Base-by-base conservation (phyloP, 2,113 vertebrate species). In the Cercocebus atys region DNA sequence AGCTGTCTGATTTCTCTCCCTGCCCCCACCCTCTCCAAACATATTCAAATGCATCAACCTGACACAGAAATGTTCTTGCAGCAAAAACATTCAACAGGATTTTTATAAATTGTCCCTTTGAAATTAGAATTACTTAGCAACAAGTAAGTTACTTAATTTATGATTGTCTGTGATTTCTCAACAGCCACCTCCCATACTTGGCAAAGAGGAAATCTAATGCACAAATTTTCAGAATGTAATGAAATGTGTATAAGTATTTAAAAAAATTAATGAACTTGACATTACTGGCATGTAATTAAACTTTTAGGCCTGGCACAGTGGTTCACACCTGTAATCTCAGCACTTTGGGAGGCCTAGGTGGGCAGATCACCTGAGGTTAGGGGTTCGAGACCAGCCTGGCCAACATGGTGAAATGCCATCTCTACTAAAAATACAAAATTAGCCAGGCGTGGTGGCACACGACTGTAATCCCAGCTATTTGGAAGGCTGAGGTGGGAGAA, bases 51-150 rank as follows among this genome's bases (percentile, higher is more conserved):
- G 81, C 11, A 73, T 72, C n/a, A 25, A 40, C 20, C n/a, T 40
- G 59, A 27, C 59, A 70, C 55, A 50, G 81, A 87, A 73, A 88
- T 93, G 87, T 81, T 91, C 59, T 95, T 61, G 40, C 35, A 55
- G 40, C 45, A 88, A 90, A 97, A 96, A n/a, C 14, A 68, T 68
- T 45, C 20, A 20, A 88, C 64, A 73, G 23, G 84, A 92, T 55
- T 96, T 96, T 93, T 70, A 95, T 35, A 88, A 93, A 96, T 45
- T 25, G 10, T 95, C 57, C 72, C 76, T 92, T 97, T 80, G 83
- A 88, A 93, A 93, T 89, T 30, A 95, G 78, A 95, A 96, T 83
- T 70, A 47, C 32, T 94, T 92, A 96, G 85, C 64, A 87, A 90
- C 82, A 96, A 82, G 43, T 27, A 91, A 50, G 38, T 82, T 40